Conservation (phyloP, 2,888 invertebrate genomes). For the Pandemis cinnamomeana region DNA sequence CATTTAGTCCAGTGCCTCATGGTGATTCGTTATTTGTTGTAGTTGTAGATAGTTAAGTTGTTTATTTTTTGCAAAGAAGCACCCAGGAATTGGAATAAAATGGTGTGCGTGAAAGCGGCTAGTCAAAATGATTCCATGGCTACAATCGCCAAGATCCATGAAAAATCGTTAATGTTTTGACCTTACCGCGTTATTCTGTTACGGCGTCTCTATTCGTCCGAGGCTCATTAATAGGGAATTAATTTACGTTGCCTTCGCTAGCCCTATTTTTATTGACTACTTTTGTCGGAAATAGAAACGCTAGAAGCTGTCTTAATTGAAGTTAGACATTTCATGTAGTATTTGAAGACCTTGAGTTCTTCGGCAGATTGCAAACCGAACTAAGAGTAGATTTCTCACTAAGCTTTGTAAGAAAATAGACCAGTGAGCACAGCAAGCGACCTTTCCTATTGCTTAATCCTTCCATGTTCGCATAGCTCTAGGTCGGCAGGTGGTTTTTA, state of each 20-base stretch:
- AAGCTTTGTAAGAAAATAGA: too few relatives aligned
- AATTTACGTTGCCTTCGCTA: slow-evolving; percentile 22
- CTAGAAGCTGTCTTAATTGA: background rate
- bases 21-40: background rate
- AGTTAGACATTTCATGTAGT: background rate
- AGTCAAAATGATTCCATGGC: background rate
- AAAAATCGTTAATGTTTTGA: slow-evolving; percentile 33
- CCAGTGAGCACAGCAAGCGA: too few relatives aligned
- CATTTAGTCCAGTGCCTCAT: background rate
- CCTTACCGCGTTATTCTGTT: slow-evolving; percentile 20
- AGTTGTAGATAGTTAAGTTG: background rate
- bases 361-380: background rate
- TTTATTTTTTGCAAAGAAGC: background rate
- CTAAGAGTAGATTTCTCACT: background rate
- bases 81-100: background rate
- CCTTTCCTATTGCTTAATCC: too few relatives aligned
- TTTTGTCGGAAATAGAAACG: slow-evolving; percentile 3
- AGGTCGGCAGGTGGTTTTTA: too few relatives aligned
- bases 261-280: slow-evolving; percentile 23
- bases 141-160: slow-evolving; percentile 24
- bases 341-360: background rate
- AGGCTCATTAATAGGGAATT: slow-evolving; percentile 24
- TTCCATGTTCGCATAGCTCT: too few relatives aligned
- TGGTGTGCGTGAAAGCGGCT: background rate
- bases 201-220: slow-evolving; percentile 15